Evolutionary conservation across 2,797 vertebrate genomes (phyloP), one percentile per base, ranked within the genome.

Genomic region (Synanceia verrucosa): DNA sequence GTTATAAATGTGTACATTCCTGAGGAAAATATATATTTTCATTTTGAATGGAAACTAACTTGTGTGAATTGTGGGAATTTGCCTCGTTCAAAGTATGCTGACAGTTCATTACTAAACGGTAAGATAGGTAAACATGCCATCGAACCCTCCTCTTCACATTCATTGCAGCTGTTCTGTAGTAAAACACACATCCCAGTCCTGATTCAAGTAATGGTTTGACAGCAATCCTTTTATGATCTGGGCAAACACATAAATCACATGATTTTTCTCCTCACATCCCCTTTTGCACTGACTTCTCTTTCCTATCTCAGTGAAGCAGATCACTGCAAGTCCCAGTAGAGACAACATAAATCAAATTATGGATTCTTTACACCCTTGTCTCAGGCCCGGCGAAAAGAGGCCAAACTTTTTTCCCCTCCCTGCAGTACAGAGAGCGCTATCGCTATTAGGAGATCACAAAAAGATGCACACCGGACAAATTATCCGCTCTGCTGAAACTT

Each of bases 301-400:
- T 70, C 63, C 76, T 81, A 80, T 79, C 74, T 79, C 73, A 36
- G 63, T 66, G 57, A 76, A 79, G 77, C 78, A 87, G 80, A 81
- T 77, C 58, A 43, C 48, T 53, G 24, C 1, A 11, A 76, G 33
- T 65, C 55, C 36, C 55, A 37, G 4, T 1, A 21, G 59, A 82
- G 59, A 80, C 61, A 63, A 66, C 78, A 86, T 84, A 44, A 81
- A 86, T 87, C 74, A 78, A 76, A 61, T 76, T 71, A 70, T 71
- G 50, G 73, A 73, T 70, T 71, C 60, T 68, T 82, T 76, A 75
- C 71, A 70, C 55, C 80, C 41, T 2, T 26, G 65, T 80, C 78
- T 74, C 69, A 46, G 41, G 34, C 31, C 39, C 23, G 68, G 33
- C 29, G n/a, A 69, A 44, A 43, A 73, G 19, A 80, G 47, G n/a